Evolutionary conservation across 2,113 vertebrate species (phyloP).

Genomic region (Brachirus orientalis): DNA sequence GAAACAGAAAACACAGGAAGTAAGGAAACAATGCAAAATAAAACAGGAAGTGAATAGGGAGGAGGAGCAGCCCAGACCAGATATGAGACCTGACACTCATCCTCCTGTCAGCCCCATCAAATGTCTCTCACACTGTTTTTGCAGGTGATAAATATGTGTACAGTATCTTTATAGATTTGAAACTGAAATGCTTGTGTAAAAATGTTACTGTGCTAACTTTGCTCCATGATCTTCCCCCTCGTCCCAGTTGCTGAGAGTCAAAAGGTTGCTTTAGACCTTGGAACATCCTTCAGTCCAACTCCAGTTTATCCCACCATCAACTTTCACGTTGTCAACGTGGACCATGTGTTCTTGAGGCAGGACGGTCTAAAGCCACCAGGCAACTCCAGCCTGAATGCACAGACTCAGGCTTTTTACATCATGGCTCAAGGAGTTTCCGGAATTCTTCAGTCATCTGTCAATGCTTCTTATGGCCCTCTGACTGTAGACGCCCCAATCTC

Average conservation of each 20-base stretch:
- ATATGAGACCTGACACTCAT: too few species aligned
- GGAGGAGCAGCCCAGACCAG: too few species aligned
- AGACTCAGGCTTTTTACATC: conserved; percentile 87
- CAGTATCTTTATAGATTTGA: neutral
- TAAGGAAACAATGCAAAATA: too few species aligned
- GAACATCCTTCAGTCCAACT: conserved; percentile 77
- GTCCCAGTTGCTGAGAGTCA: conserved; percentile 79
- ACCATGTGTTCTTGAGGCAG: conserved; percentile 89
- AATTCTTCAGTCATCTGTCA: conserved; percentile 78
- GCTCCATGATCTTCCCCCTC: conserved; percentile 9
- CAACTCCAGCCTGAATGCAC: conserved; percentile 86
- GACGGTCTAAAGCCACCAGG: conserved; percentile 80
- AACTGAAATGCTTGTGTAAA: neutral
- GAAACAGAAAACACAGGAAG: too few species aligned
- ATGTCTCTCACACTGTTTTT: neutral
- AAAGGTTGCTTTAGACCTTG: conserved; percentile 78
- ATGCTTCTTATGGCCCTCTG: conserved; percentile 88
- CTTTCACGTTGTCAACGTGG: conserved; percentile 85
- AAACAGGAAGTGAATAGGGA: too few species aligned
- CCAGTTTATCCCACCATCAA: conserved; percentile 85
- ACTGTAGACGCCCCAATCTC: conserved; percentile 82
- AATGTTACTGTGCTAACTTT: conserved; percentile 2
- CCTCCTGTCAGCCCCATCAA: neutral
- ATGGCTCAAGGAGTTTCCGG: conserved; percentile 74
- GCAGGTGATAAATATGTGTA: too few species aligned